Percentiles rank a stretch among this genome's conserved stretches.
These are phyloP conservation scores for Trichopoda pennipes DNA, from an alignment of 2,888 invertebrate species.

Conservation along the genomic window DNA sequence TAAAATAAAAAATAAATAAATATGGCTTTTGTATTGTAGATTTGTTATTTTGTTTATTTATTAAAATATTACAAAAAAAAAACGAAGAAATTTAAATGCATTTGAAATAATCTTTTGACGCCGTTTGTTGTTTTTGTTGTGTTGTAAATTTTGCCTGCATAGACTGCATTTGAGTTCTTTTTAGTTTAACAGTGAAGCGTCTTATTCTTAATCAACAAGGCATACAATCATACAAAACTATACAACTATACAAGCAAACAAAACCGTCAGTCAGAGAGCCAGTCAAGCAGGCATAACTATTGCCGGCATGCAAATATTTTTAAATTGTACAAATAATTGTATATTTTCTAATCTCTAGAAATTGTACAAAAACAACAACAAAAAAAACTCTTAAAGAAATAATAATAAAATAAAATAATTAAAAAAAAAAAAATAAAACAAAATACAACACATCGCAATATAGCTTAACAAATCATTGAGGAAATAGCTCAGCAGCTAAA, in stretches of 20 bases:
- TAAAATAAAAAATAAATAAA: slow-evolving; percentile 42
- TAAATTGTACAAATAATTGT: slow-evolving; percentile 25
- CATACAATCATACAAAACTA: slow-evolving; percentile 34
- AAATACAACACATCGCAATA: slow-evolving; percentile 18
- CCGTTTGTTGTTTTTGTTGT: slow-evolving; percentile 29
- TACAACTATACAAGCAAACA: background rate
- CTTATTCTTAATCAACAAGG: slow-evolving; percentile 50
- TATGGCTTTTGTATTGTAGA: slow-evolving; percentile 14
- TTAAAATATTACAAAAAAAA: background rate
- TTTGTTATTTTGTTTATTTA: background rate
- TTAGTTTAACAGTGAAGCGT: slow-evolving; percentile 47
- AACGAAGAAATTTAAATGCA: slow-evolving; percentile 19
- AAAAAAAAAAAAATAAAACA: slow-evolving; percentile 25
- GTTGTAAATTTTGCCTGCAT: slow-evolving; percentile 45
- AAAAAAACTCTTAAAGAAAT: background rate
- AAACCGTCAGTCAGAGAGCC: background rate
- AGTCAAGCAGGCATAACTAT: slow-evolving; percentile 44
- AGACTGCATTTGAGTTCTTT: slow-evolving; percentile 45
- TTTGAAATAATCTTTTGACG: slow-evolving; percentile 62
- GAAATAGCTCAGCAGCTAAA: slow-evolving; percentile 61
- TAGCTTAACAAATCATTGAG: slow-evolving; percentile 65
- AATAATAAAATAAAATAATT: background rate
- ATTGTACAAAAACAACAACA: slow-evolving; percentile 32
- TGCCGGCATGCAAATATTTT: slow-evolving; percentile 51
- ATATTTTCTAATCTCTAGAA: slow-evolving; percentile 57